Conservation (phyloP, 1,140 invertebrate species). For the Gonatopus flavifemur region DNA sequence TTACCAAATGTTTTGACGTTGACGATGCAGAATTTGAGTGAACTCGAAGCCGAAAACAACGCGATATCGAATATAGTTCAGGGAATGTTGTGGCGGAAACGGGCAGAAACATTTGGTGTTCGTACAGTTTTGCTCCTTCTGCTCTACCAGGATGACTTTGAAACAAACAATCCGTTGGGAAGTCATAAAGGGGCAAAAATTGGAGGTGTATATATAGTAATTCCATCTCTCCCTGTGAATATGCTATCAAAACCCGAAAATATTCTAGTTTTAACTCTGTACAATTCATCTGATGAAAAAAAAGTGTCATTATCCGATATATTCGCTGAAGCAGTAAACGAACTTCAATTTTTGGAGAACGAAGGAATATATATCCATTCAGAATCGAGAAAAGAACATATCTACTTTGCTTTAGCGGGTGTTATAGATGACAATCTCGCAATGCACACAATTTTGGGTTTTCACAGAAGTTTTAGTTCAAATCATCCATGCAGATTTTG, state of each 20-base stretch:
- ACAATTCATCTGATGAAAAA: conserved; percentile 17
- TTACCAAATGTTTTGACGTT: not conserved
- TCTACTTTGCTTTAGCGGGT: conserved; percentile 15
- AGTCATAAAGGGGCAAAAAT: conserved; percentile 23
- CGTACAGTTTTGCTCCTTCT: not conserved
- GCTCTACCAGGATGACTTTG: too few species aligned
- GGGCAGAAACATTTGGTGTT: not conserved
- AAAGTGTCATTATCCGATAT: conserved; percentile 14
- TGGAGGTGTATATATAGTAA: conserved; percentile 15
- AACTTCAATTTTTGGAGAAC: conserved; percentile 14
- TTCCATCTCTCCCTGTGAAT: conserved; percentile 16
- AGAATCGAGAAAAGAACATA: not conserved
- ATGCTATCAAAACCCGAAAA: conserved; percentile 23
- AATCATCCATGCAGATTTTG: conserved; percentile 17
- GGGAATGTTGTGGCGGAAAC: not conserved
- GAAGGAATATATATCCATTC: conserved; percentile 16
- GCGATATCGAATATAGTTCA: not conserved
- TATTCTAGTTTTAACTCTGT: conserved; percentile 17
- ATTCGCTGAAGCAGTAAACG: conserved; percentile 5
- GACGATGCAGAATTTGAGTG: not conserved
- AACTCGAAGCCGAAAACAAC: not conserved
- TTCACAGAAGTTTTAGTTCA: conserved; percentile 8
- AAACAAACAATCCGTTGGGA: too few species aligned
- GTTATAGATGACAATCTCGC: too few species aligned
- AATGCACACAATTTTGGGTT: conserved; percentile 13